These are phyloP conservation scores for Hirundo rustica DNA, from an alignment of 2,797 vertebrate genomes.

Conservation along the genomic window DNA sequence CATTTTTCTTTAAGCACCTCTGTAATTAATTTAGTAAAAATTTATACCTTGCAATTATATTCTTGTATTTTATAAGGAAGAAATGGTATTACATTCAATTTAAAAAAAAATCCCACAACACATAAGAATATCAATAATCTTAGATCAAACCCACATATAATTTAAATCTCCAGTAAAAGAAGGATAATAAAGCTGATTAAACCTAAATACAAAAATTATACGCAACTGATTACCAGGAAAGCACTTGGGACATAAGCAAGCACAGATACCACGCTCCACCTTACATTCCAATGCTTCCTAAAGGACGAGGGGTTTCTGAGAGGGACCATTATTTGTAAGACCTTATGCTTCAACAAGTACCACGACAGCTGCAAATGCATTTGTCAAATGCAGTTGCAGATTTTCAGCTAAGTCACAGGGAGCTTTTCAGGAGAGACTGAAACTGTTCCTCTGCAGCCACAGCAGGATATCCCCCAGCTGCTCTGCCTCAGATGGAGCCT, in stretches of 20 bases:
- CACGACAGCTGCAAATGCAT: not conserved
- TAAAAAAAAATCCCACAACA: not conserved
- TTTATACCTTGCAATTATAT: slow-evolving; percentile 30
- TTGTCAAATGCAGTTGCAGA: not conserved
- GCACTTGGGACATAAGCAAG: not conserved
- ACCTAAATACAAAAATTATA: not conserved
- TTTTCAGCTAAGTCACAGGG: not conserved
- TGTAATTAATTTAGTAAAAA: slow-evolving; percentile 29
- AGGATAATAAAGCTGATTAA: slow-evolving; percentile 46
- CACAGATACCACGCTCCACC: not conserved
- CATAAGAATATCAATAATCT: not conserved
- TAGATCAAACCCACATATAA: slow-evolving; percentile 19
- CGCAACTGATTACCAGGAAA: slow-evolving; percentile 1
- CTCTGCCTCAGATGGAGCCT: not conserved
- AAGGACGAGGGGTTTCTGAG: not conserved
- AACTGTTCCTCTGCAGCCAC: not conserved
- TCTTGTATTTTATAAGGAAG: slow-evolving; percentile 40
- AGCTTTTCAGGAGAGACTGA: slow-evolving; percentile 8
- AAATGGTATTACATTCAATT: slow-evolving; percentile 27
- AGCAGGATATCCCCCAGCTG: not conserved
- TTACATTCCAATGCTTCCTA: not conserved
- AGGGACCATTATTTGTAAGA: not conserved
- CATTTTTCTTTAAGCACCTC: slow-evolving; percentile 41
- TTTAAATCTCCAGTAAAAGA: slow-evolving; percentile 3
- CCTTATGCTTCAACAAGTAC: not conserved